These are phyloP conservation scores for Parasteatoda lunata DNA, from an alignment of 2,888 invertebrate species.

Conservation along the genomic window DNA sequence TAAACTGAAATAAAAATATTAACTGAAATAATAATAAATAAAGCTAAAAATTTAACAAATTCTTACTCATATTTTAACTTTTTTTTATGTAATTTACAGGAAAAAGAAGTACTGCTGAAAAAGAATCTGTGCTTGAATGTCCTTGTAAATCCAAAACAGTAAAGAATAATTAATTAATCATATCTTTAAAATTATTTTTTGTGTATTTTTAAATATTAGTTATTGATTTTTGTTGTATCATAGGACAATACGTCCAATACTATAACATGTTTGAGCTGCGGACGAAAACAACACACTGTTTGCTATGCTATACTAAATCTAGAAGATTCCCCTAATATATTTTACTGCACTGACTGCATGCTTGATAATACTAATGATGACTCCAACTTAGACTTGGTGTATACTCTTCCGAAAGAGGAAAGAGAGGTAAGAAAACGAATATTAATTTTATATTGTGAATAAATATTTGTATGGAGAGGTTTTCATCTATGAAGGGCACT, in stretches of 20 bases:
- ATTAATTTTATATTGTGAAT: neutral
- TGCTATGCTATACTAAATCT: constrained; percentile 41
- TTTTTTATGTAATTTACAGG: neutral
- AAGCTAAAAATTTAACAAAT: no score
- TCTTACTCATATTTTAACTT: no score
- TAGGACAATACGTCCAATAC: constrained; percentile 19
- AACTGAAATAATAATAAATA: no score
- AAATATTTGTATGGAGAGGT: no score
- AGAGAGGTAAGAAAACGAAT: constrained; percentile 14
- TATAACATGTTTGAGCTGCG: constrained; percentile 26
- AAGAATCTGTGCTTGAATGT: constrained; percentile 7
- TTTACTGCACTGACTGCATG: constrained; percentile 36
- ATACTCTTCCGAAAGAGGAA: constrained; percentile 17
- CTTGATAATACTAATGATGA: constrained; percentile 5
- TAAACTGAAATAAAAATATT: no score
- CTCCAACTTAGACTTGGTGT: constrained; percentile 8
- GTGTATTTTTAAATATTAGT: neutral
- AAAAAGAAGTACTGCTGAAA: no score
- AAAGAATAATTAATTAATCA: constrained; percentile 1
- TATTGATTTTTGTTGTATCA: neutral
- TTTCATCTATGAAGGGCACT: no score
- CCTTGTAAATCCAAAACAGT: constrained; percentile 42
- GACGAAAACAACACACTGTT: constrained; percentile 28
- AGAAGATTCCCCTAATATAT: neutral
- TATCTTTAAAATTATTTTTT: neutral